Conservation (phyloP, 2,113 vertebrate species). For the Macroglossus sobrinus region DNA sequence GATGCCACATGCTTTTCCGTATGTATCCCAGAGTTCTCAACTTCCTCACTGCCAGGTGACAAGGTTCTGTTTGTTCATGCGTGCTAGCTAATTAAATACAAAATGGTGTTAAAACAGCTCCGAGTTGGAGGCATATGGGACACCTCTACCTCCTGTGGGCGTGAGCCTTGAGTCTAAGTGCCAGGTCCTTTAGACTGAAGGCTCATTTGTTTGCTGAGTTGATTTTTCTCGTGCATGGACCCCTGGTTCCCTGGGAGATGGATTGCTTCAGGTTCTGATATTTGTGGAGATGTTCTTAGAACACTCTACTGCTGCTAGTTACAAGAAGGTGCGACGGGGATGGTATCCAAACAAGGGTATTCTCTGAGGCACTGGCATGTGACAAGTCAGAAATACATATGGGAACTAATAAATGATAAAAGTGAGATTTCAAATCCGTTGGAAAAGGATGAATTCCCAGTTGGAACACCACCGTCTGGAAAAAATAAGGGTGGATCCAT, state of each 20-base stretch:
- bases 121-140: neutral
- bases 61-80: neutral
- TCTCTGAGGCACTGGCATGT: neutral
- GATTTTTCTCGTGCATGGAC: neutral
- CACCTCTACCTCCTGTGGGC: neutral
- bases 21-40: neutral
- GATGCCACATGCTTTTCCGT: neutral
- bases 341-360: neutral
- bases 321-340: neutral
- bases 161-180: neutral
- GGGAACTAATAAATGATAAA: neutral
- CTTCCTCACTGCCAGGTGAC: neutral
- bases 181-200: neutral
- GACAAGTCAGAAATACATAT: neutral
- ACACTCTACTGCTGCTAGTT: neutral
- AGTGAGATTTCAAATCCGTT: neutral
- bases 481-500: neutral
- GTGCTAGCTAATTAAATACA: neutral
- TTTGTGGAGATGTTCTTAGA: neutral
- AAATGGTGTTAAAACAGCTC: neutral
- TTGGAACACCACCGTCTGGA: neutral
- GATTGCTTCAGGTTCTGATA: neutral
- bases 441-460: neutral
- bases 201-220: neutral
- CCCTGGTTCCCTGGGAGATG: neutral